Evolutionary conservation across 2,888 invertebrate species (phyloP), one percentile per base, ranked within the genome.

Genomic region (Plagiodera versicolora): DNA sequence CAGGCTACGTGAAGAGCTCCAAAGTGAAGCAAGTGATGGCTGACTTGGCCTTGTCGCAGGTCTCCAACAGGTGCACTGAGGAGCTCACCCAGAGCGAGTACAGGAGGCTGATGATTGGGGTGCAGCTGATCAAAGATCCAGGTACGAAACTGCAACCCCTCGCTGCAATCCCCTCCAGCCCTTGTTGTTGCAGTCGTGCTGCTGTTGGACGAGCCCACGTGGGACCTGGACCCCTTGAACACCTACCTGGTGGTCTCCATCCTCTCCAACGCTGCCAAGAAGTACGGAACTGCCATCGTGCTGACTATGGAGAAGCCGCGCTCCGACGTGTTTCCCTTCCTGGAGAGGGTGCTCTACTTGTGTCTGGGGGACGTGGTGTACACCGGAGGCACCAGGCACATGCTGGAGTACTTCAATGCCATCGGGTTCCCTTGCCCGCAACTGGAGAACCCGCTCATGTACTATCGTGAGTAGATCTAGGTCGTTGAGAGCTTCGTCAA

Each of bases 361-460:
- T 96, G 95, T 70, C 84, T 96, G 35, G 94, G 94, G 0, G 94
- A 96, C 72, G 91, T 95, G 28, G 95, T 96, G 2, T 94, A 94
- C 79, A 91, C 92, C 0, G 96, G 96, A 0, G 92, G 93, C 9
- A 97, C 97, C 0, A 85, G 94, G 55, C 90, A 94, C 70, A 92
- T 98, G 86, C 83, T 98, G 62, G 93, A 94, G 75, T 98, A 98
- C 80, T 98, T 98, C 79, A 91, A 94, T 58, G 90, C 90, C 66
- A 94, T 98, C 68, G 98, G 98, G 1, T 97, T 96, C 77, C 96
- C 97, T 0, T 98, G 98, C 79, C 98, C 98, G 0, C 94, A 95
- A 76, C 82, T 96, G 51, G 98, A 98, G 77, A 98, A 98, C 80
- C 98, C 98, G 0, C 83, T 98, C n/a, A 97, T 97, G 92, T 98